Evolutionary conservation across 2,888 invertebrate genomes (phyloP), one percentile per base, ranked within the genome.

Genomic region (Strigamia transsilvanica): DNA sequence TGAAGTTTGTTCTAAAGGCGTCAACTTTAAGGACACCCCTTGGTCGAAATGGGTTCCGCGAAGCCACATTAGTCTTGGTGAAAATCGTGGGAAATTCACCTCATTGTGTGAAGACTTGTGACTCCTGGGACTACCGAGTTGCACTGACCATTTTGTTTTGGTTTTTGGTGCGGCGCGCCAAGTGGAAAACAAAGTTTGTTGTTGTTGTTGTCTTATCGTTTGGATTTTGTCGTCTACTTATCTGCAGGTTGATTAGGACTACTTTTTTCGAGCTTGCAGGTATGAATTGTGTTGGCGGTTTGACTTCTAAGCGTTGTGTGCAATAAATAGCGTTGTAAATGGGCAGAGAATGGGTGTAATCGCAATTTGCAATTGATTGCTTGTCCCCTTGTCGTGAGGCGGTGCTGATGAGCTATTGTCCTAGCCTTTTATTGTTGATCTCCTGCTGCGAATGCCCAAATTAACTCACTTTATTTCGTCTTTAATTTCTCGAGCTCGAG

Each of bases 21-120:
- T n/a, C 32, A 73, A 66, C 10, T 23, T 23, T 7, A 27, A 15
- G 73, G 27, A 15, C 73, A 73, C 73, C 73, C 73, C 73, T 32
- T 61, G 2, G n/a, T 32, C 5, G 32, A 32, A 56, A 73, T 73
- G 73, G 73, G 73, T 27, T 73, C 73, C 73, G 3, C 73, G 73
- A 73, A 73, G 73, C 32, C 32, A 73, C 73, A 73, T 73, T 73
- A 10, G 32, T 73, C 73, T 73, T 73, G 32, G 73, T 56, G 73
- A 73, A 73, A 73, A 32, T 73, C 73, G 73, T 73, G 73, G 73
- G 73, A 73, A 73, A 73, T 73, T 32, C 73, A 73, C 73, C n/a
- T 73, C 73, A 73, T n/a, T 13, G 12, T 73, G n/a, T 61, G 61
- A 21, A 18, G 9, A 56, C 18, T 56, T 51, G 6, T 18, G 56